A percentile compares a stretch with the other conserved stretches of the same genome.
These are phyloP conservation scores for Ceratina calcarata DNA, from an alignment of 1,140 invertebrate species.

Conservation along the genomic window DNA sequence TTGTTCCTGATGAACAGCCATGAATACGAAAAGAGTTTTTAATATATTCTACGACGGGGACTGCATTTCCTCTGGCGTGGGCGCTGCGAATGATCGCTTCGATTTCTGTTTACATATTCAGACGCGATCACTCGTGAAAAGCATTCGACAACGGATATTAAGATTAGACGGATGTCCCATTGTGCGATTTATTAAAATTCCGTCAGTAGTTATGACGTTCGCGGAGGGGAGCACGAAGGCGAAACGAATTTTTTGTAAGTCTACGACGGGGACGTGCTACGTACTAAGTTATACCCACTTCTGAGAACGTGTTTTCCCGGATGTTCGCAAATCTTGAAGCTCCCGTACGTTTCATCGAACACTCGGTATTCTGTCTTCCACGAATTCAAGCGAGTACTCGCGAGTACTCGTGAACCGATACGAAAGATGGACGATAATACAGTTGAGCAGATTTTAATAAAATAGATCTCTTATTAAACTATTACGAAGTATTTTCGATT, in stretches of 20 bases:
- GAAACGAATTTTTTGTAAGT: conserved; percentile 11
- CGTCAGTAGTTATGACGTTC: neutral
- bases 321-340: no score
- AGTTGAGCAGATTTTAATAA: no score
- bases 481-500: no score
- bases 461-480: no score
- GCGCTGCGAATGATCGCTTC: conserved; percentile 15
- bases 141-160: conserved; percentile 35
- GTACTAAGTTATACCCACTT: neutral
- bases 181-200: conserved; percentile 58
- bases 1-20: conserved; percentile 26
- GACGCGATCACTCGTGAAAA: conserved; percentile 51
- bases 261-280: neutral
- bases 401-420: no score
- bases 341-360: no score
- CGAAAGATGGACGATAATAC: no score
- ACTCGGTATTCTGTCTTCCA: no score
- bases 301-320: no score
- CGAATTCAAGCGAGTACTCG: no score
- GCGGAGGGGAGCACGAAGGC: neutral
- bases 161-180: conserved; percentile 37
- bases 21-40: conserved; percentile 42
- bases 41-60: conserved; percentile 53
- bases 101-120: conserved; percentile 59
- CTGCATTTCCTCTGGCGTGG: conserved; percentile 33